Percentiles rank a stretch among this genome's conserved stretches.
phyloP scores from a whole-genome alignment of 2,797 vertebrate genomes.

The Rhabdomys pumilio region DNA sequence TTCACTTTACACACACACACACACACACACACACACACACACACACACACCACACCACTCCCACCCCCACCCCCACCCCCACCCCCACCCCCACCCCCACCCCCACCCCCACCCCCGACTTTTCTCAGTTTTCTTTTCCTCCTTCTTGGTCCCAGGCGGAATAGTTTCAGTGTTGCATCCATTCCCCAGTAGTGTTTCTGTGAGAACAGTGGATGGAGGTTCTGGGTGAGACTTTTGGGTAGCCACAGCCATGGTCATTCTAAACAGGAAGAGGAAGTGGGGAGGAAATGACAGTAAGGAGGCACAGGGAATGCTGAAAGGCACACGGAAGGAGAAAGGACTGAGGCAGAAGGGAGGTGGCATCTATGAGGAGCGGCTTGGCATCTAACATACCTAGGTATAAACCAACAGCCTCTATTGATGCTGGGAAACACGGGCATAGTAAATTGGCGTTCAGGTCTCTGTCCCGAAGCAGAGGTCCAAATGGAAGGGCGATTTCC shows the following conservation, averaged over 20 bases:
- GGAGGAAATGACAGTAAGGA: neutral
- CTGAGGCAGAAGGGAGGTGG: no score
- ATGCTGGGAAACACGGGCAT: no score
- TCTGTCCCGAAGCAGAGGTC: neutral
- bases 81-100: conserved; percentile 61
- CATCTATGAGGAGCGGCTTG: no score
- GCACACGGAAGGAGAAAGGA: neutral
- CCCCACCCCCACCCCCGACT: conserved; percentile 52
- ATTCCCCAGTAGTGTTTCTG: neutral
- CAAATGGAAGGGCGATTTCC: neutral
- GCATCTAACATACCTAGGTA: neutral
- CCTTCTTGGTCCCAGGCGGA: neutral
- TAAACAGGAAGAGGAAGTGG: neutral
- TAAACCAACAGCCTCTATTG: neutral
- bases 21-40: no score
- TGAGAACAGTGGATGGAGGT: conserved; percentile 14
- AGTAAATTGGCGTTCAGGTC: neutral
- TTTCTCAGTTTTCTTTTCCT: conserved; percentile 44
- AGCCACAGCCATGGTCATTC: neutral
- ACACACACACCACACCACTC: neutral
- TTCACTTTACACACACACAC: conserved; percentile 66
- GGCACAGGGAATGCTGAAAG: neutral
- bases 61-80: conserved; percentile 41
- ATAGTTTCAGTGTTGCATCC: conserved; percentile 14
- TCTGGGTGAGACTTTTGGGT: neutral